Evolutionary conservation across 2,113 vertebrate genomes (phyloP).

Genomic region (Diadophis punctatus): DNA sequence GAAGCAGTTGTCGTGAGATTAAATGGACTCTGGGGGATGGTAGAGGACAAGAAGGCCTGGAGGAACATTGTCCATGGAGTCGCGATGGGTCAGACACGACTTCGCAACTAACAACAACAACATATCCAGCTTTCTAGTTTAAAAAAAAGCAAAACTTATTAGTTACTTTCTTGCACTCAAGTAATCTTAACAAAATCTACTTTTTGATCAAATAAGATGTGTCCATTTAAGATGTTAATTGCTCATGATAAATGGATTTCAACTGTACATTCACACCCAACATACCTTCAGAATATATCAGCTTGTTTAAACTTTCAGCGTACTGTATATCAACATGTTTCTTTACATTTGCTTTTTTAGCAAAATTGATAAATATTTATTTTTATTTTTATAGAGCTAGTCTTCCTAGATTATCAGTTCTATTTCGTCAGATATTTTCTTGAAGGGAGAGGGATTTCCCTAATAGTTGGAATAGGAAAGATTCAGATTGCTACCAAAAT

Average conservation of each 20-base stretch:
- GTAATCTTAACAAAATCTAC: background rate
- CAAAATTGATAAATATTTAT: background rate
- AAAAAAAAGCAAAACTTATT: background rate
- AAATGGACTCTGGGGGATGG: too few species aligned
- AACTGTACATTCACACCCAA: background rate
- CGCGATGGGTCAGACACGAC: too few species aligned
- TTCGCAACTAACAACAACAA: too few species aligned
- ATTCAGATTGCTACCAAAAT: background rate
- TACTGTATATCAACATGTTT: background rate
- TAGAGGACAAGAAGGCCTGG: too few species aligned
- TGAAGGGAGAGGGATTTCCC: background rate
- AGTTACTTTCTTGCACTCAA: background rate
- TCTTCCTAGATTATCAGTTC: background rate
- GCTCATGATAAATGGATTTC: background rate
- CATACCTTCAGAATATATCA: background rate
- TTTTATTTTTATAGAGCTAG: background rate
- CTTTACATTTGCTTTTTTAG: background rate
- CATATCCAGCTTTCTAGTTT: background rate
- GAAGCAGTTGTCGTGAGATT: too few species aligned
- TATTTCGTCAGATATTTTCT: background rate
- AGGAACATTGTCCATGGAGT: too few species aligned
- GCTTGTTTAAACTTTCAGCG: background rate
- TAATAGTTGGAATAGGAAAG: background rate
- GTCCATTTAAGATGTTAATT: background rate
- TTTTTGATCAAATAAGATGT: background rate